Percentiles rank a stretch among this genome's conserved stretches.
These are phyloP conservation scores for Drosophila limbata DNA, from an alignment of 2,888 invertebrate genomes.

Conservation along the genomic window DNA sequence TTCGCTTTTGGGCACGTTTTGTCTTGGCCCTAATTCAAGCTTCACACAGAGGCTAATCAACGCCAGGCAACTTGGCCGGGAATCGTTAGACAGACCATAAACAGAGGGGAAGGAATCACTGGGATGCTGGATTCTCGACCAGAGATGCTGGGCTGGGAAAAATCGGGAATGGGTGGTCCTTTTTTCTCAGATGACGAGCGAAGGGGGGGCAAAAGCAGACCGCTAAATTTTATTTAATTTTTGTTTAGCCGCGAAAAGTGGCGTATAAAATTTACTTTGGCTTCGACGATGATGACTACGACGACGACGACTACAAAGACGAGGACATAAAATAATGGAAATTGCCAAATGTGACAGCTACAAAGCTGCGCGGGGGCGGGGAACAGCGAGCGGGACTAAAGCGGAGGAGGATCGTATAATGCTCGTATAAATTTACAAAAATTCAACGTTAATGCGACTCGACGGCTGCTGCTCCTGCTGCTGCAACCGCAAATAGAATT, in stretches of 20 bases:
- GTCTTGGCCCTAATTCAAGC: conserved; percentile 78
- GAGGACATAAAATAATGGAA: conserved; percentile 80
- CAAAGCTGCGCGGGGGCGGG: conserved; percentile 68
- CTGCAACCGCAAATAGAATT: conserved; percentile 78
- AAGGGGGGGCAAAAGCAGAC: conserved; percentile 64
- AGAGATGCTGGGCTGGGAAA: not conserved
- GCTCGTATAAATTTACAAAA: conserved; percentile 79
- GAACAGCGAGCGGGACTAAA: conserved; percentile 30
- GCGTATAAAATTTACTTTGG: conserved; percentile 81
- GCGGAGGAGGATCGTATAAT: conserved; percentile 72
- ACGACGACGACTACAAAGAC: conserved; percentile 43
- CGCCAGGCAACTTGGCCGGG: conserved; percentile 79
- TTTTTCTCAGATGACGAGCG: conserved; percentile 7
- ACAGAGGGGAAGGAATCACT: conserved; percentile 48
- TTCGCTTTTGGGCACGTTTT: conserved; percentile 79
- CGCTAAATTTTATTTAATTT: conserved; percentile 81
- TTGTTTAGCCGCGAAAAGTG: conserved; percentile 81
- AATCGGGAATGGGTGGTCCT: conserved; percentile 8
- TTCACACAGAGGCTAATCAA: conserved; percentile 78
- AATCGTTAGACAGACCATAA: conserved; percentile 81
- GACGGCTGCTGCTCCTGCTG: conserved; percentile 50
- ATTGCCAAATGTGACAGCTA: conserved; percentile 82
- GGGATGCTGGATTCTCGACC: conserved; percentile 14
- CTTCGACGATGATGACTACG: conserved; percentile 63
- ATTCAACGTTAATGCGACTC: conserved; percentile 73